Percentiles rank a stretch among this genome's conserved stretches.
These are phyloP conservation scores for Actinostola sp. DNA, from an alignment of 92 coral and sea anemone species.

Conservation along the genomic window DNA sequence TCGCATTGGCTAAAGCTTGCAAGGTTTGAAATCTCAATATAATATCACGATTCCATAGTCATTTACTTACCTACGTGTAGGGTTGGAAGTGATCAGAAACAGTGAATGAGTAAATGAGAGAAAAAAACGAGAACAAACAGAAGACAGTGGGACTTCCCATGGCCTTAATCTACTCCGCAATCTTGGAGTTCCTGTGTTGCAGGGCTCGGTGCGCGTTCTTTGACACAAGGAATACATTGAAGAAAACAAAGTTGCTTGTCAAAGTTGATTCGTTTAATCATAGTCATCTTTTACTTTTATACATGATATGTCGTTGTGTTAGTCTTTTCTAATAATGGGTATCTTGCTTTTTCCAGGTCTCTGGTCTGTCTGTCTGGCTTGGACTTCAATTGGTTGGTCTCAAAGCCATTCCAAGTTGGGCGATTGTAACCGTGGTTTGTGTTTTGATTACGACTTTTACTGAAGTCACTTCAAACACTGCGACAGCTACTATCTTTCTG, in stretches of 20 bases:
- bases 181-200: no score
- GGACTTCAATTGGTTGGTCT: slow-evolving; percentile 80
- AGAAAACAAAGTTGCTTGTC: no score
- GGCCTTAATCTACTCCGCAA: no score
- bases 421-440: slow-evolving; percentile 83
- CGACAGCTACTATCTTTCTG: slow-evolving; percentile 94
- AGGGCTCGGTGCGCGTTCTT: no score
- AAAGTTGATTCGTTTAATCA: no score
- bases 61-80: not conserved
- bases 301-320: no score
- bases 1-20: slow-evolving; percentile 92
- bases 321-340: not conserved
- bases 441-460: slow-evolving; percentile 87
- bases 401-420: slow-evolving; percentile 78
- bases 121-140: no score
- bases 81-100: not conserved
- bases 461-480: slow-evolving; percentile 95
- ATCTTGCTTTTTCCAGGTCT: slow-evolving; percentile 61
- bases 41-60: not conserved
- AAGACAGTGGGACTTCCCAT: no score
- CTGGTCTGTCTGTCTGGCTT: slow-evolving; percentile 92
- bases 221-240: no score
- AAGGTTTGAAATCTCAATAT: slow-evolving; percentile 49
- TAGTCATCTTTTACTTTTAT: not conserved
- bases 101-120: no score